These are phyloP conservation scores for Muscina levida DNA, from an alignment of 2,888 invertebrate genomes.

Conservation along the genomic window DNA sequence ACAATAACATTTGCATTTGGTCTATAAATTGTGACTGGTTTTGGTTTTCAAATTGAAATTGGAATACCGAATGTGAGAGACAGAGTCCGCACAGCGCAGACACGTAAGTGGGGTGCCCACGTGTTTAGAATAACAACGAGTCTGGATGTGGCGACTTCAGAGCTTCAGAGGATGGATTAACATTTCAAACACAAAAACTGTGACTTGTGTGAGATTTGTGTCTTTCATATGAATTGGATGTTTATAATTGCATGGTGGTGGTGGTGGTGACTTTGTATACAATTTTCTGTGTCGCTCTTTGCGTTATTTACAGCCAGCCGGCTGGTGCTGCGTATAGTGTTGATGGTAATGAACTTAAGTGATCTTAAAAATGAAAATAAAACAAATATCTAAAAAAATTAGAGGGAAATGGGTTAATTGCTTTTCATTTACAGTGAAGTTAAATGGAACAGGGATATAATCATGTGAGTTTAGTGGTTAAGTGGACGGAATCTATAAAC, in stretches of 20 bases:
- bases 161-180: not conserved
- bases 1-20: not conserved
- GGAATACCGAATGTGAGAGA: not conserved
- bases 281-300: not conserved
- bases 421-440: conserved; percentile 1
- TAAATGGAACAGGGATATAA: no score
- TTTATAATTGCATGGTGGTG: not conserved
- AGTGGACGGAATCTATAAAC: no score
- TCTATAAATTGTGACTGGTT: no score
- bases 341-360: conserved; percentile 40
- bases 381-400: no score
- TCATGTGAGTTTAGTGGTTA: no score
- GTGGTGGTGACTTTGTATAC: no score
- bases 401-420: conserved; percentile 42
- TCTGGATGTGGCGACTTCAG: not conserved
- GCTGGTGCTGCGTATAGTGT: not conserved
- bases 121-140: conserved; percentile 50
- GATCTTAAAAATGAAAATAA: conserved; percentile 30
- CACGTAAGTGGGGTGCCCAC: conserved; percentile 54
- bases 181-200: conserved; percentile 5
- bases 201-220: conserved; percentile 23
- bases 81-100: conserved; percentile 4
- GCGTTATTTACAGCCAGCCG: no score
- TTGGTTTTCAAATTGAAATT: no score
- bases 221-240: conserved; percentile 7